Evolutionary conservation across 1,140 invertebrate genomes (phyloP).

Genomic region (Ooceraea biroi): DNA sequence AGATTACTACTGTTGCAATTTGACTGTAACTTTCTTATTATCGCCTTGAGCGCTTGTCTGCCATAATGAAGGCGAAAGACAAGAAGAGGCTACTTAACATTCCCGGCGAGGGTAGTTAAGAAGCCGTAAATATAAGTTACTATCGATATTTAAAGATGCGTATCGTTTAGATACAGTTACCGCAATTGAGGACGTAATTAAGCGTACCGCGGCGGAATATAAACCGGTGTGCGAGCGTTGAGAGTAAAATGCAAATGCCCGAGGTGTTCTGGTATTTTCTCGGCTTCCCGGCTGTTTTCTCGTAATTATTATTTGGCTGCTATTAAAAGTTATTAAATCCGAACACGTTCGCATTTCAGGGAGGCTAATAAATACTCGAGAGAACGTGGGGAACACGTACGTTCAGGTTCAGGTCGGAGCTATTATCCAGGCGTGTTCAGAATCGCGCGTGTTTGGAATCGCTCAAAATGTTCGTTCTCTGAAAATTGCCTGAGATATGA

Average conservation of each 20-base stretch:
- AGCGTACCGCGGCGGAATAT: background rate
- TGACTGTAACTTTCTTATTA: background rate
- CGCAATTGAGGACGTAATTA: constrained; percentile 20
- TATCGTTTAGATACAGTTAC: constrained; percentile 37
- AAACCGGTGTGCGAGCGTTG: background rate
- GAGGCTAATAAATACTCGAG: constrained; percentile 2
- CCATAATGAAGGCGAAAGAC: background rate
- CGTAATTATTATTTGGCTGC: background rate
- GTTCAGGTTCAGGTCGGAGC: constrained; percentile 13
- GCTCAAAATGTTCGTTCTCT: background rate
- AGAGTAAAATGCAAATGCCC: constrained; percentile 20
- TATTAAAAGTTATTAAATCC: background rate
- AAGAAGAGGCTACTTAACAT: constrained; percentile 16
- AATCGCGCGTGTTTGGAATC: constrained; percentile 4
- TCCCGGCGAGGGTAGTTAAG: background rate
- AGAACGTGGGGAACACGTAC: background rate
- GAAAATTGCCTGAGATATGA: background rate
- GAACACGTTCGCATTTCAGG: background rate
- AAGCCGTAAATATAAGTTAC: constrained; percentile 21
- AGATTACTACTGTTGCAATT: background rate
- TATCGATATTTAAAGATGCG: constrained; percentile 12
- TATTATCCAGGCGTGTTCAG: constrained; percentile 38
- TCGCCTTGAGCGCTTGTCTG: background rate
- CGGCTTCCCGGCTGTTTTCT: background rate
- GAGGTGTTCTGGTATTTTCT: background rate